These are phyloP conservation scores for Buathra laborator DNA, from an alignment of 2,888 invertebrate species.

Conservation along the genomic window DNA sequence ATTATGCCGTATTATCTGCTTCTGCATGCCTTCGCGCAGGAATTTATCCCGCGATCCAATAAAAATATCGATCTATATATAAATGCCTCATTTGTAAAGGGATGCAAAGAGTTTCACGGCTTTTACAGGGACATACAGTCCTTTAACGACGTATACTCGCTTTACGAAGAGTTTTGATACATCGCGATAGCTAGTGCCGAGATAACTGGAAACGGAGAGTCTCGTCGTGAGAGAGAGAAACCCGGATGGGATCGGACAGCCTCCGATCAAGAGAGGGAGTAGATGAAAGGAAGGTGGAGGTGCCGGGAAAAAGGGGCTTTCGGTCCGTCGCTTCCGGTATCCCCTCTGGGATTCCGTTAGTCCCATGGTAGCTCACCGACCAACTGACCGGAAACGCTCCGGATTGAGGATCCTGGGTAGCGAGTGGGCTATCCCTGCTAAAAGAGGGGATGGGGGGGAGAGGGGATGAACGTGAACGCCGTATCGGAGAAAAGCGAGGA, in stretches of 20 bases:
- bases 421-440: conserved; percentile 36
- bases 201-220: conserved; percentile 13
- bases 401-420: conserved; percentile 61
- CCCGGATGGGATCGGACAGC: conserved; percentile 36
- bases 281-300: conserved; percentile 8
- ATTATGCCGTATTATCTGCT: no score
- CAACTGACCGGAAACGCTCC: conserved; percentile 81
- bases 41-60: no score
- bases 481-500: neutral
- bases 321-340: conserved; percentile 80
- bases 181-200: neutral
- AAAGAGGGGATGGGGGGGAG: conserved; percentile 10
- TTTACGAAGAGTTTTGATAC: neutral
- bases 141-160: neutral
- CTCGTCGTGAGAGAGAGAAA: conserved; percentile 40
- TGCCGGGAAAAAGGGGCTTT: conserved; percentile 69
- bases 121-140: neutral
- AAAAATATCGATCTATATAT: no score
- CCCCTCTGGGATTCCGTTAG: conserved; percentile 76
- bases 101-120: neutral
- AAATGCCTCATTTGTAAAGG: no score
- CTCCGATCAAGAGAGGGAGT: conserved; percentile 23
- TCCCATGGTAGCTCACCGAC: conserved; percentile 73
- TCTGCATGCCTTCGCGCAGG: no score
- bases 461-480: neutral